These are phyloP conservation scores for Bombus turneri DNA, from an alignment of 1,140 invertebrate genomes.

Conservation along the genomic window DNA sequence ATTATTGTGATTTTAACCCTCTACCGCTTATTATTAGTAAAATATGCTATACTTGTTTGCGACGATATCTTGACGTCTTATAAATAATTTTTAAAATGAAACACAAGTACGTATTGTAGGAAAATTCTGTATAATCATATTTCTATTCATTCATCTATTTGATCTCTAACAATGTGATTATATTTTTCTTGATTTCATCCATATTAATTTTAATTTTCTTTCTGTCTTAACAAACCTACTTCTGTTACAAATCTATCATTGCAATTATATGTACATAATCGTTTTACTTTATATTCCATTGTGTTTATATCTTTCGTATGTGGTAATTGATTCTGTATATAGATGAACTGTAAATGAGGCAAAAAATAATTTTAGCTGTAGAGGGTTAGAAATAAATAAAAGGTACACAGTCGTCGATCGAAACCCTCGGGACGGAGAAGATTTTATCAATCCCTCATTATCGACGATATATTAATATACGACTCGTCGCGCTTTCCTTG, in stretches of 20 bases:
- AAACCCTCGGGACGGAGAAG: slow-evolving; percentile 63
- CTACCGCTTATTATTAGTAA: slow-evolving; percentile 37
- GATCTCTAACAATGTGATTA: neutral
- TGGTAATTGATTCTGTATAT: neutral
- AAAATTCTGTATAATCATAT: neutral
- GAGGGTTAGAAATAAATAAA: slow-evolving; percentile 53
- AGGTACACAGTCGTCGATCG: slow-evolving; percentile 59
- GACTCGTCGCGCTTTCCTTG: slow-evolving; percentile 22
- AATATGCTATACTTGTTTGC: neutral
- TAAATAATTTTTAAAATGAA: slow-evolving; percentile 31
- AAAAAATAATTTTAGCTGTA: slow-evolving; percentile 32
- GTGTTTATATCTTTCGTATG: neutral
- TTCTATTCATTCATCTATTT: too few species aligned
- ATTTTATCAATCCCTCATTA: slow-evolving; percentile 54
- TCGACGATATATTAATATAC: slow-evolving; percentile 50
- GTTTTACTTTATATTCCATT: neutral
- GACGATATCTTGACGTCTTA: neutral
- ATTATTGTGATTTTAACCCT: slow-evolving; percentile 61
- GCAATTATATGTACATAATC: neutral
- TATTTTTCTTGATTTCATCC: neutral
- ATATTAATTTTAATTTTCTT: neutral
- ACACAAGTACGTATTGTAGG: neutral
- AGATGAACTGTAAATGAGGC: neutral
- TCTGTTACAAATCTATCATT: neutral
- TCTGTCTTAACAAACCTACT: neutral